Base-by-base conservation (phyloP, 2,113 vertebrate genomes). In the Ceuthmochares aereus region DNA sequence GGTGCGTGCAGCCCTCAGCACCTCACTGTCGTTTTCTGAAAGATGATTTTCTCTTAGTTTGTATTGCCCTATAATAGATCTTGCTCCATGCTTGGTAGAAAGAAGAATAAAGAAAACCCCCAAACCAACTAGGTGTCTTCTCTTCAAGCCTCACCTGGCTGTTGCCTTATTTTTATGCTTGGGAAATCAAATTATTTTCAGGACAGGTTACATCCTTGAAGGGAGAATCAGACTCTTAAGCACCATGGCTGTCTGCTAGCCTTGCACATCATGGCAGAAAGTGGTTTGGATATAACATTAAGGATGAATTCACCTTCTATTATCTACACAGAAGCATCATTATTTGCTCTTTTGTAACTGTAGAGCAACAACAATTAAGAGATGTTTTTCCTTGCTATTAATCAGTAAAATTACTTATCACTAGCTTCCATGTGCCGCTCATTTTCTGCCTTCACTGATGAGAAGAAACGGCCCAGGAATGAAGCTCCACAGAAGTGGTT, bases 381-480 rank as follows among this genome's bases (percentile, higher is more conserved):
- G 30, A 37, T 25, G 34, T 19, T 45, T 18, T 59, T 80, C 8
- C 37, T 70, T 18, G 15, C n/a, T 83, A 27, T 63, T 73, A 69
- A 54, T 30, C 26, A 54, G n/a, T 10, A 74, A 52, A 59, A 23
- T 52, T 32, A 18, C 25, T 63, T 88, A 27, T 26, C 51, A 34
- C 27, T 26, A 54, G 19, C 36, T 67, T 14, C 27, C n/a, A 13
- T 0, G 0, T 49, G 9, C 45, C 13, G 17, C 18, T 76, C 4
- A 3, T 60, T 62, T 89, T 72, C 58, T 60, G 64, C n/a, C 42
- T 30, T 59, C 29, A 32, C 68, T 0, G 2, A 27, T 32, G 23
- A 10, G 49, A 63, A 12, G 19, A 64, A 34, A 40, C 0, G 0
- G 52, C 1, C 2, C 43, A 29, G 37, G 25, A 58, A 4, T 1